Conservation (phyloP, 1,140 invertebrate species). For the Atta texana region DNA sequence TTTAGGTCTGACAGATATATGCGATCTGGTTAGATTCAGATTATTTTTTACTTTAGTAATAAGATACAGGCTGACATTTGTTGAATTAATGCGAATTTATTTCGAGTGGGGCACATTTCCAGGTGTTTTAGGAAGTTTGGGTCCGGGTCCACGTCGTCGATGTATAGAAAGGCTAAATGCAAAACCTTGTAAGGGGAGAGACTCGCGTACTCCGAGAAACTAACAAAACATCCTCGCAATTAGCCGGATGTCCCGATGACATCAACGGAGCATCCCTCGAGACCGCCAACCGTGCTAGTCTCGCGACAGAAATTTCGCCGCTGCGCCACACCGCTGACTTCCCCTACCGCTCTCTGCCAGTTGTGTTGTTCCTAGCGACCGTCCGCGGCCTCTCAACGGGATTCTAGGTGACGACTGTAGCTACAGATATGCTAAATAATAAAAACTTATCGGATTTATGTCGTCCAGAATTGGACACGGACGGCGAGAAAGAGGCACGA, state of each 20-base stretch:
- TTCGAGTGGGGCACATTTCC: conserved; percentile 40
- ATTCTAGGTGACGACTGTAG: conserved; percentile 56
- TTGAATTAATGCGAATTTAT: conserved; percentile 65
- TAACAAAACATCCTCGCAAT: conserved; percentile 84
- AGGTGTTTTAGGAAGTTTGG: conserved; percentile 61
- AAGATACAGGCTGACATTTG: conserved; percentile 50
- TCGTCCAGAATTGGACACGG: conserved; percentile 61
- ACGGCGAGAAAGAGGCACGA: background rate
- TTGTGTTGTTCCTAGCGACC: conserved; percentile 47
- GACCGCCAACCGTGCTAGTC: conserved; percentile 58
- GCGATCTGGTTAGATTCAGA: background rate
- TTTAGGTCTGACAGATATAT: background rate
- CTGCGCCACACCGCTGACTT: conserved; percentile 53
- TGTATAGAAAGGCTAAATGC: conserved; percentile 83
- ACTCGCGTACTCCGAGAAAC: conserved; percentile 78
- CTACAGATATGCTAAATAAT: conserved; percentile 78
- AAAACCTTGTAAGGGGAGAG: conserved; percentile 85
- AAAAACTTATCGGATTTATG: conserved; percentile 80
- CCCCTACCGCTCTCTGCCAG: conserved; percentile 34
- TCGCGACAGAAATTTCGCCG: conserved; percentile 68
- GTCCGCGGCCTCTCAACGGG: conserved; percentile 17
- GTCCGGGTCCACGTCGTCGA: conserved; percentile 67
- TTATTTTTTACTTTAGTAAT: background rate
- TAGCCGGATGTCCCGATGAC: conserved; percentile 83
- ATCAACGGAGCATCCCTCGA: conserved; percentile 76